Conservation (phyloP, 2,797 vertebrate species). For the Enoplosus armatus region DNA sequence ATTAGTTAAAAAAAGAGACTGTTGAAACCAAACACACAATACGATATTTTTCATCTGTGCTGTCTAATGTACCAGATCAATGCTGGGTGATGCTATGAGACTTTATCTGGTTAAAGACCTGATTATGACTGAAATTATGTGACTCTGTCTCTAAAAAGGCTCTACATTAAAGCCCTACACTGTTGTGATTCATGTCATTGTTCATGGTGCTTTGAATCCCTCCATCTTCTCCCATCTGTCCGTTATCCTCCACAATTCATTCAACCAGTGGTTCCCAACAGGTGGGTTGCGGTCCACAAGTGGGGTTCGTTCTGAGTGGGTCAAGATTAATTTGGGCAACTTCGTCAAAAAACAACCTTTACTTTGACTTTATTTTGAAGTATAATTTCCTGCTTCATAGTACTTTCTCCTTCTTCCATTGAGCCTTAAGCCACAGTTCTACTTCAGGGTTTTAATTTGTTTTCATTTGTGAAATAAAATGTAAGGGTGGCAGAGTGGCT, state of each 20-base stretch:
- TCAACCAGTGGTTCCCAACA: conserved; percentile 41
- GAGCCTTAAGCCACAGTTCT: not conserved
- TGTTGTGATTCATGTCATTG: conserved; percentile 22
- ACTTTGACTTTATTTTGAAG: not conserved
- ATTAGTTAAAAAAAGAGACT: conserved; percentile 17
- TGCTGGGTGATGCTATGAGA: conserved; percentile 19
- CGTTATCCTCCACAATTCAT: conserved; percentile 25
- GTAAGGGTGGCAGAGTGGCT: not conserved
- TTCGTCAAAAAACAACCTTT: not conserved
- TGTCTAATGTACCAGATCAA: conserved; percentile 8
- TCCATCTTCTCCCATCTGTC: conserved; percentile 26
- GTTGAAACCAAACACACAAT: conserved; percentile 25
- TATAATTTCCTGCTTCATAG: not conserved
- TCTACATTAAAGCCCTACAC: not conserved
- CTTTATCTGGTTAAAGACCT: conserved; percentile 22
- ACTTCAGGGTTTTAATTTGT: not conserved
- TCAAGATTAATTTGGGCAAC: not conserved
- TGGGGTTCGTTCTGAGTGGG: not conserved
- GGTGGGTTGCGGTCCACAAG: not conserved
- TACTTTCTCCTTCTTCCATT: not conserved
- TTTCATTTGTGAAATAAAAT: conserved; percentile 1
- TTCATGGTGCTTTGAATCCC: conserved; percentile 26
- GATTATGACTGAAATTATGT: conserved; percentile 24
- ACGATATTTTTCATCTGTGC: not conserved
- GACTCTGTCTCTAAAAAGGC: conserved; percentile 19